Evolutionary conservation across 2,797 vertebrate species (phyloP), one percentile per base, ranked within the genome.

Genomic region (Eidolon dupreanum): DNA sequence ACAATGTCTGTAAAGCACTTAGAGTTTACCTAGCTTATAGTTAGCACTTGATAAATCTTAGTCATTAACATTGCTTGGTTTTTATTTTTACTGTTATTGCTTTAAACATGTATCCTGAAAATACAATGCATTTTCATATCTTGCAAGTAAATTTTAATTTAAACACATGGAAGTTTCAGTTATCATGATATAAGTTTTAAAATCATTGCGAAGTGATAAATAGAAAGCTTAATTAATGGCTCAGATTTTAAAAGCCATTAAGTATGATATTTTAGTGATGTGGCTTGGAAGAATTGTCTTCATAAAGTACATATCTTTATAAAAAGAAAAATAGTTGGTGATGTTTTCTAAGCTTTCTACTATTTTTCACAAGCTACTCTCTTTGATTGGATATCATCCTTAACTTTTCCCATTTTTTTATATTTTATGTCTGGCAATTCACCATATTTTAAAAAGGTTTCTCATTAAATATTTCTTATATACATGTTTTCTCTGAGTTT

Each of bases 121-220:
- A 73, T 91, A 83, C 46, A 93, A 88, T 90, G 74, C 43, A 78
- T 97, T 98, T 96, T 97, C 24, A 88, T 95, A 96, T 97, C 70
- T 96, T 96, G 70, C 68, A 89, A 97, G 93, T 96, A 90, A 94
- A 85, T 97, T 97, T 73, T 95, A 88, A 97, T 93, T 84, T 96
- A 92, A 97, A 92, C 90, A 81, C 81, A 96, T 89, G 28, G 17
- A 74, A 75, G 8, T 86, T 97, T 95, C 71, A 93, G 20, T 94
- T 95, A 84, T 13, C 53, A 93, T 51, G 57, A 79, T 22, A 49
- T 26, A 82, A 94, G 49, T 9, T 85, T 88, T 88, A 91, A 95
- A 96, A 95, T 70, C 88, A 86, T 36, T 96, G 83, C 33, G 66
- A 68, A 22, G 8, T 65, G 73, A 94, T 95, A 91, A 94, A 78